Conservation (phyloP, 1,140 invertebrate genomes). For the Streblospio benedicti region DNA sequence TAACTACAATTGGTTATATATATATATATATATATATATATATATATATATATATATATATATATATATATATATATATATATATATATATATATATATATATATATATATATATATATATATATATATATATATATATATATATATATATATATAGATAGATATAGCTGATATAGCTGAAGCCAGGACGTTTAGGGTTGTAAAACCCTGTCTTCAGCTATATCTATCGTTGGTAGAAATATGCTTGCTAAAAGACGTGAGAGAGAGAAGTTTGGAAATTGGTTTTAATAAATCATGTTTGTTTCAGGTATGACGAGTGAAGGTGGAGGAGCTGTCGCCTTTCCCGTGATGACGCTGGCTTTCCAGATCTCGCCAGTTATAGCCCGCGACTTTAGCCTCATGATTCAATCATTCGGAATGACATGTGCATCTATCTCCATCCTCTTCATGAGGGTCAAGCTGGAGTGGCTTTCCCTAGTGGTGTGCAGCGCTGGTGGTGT, state of each 20-base stretch:
- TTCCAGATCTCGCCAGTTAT: constrained; percentile 25
- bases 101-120: background rate
- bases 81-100: background rate
- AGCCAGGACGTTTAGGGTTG: no score
- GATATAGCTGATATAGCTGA: background rate
- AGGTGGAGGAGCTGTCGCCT: constrained; percentile 31
- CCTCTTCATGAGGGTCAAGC: constrained; percentile 27
- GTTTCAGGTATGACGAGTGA: constrained; percentile 30
- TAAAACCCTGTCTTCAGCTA: background rate
- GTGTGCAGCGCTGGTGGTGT: constrained; percentile 28
- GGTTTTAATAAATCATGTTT: background rate
- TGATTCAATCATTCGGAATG: constrained; percentile 34
- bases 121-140: background rate
- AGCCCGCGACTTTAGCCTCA: constrained; percentile 32
- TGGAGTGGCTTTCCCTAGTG: constrained; percentile 28
- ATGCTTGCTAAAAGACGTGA: no score
- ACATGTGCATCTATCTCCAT: constrained; percentile 26
- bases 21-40: background rate
- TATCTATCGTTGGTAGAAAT: no score
- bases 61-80: background rate
- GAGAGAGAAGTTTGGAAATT: background rate
- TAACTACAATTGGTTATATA: background rate
- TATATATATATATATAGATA: background rate
- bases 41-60: background rate
- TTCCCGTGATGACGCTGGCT: constrained; percentile 35